Conservation (phyloP, 2,888 invertebrate species). For the Orchesella flavescens region DNA sequence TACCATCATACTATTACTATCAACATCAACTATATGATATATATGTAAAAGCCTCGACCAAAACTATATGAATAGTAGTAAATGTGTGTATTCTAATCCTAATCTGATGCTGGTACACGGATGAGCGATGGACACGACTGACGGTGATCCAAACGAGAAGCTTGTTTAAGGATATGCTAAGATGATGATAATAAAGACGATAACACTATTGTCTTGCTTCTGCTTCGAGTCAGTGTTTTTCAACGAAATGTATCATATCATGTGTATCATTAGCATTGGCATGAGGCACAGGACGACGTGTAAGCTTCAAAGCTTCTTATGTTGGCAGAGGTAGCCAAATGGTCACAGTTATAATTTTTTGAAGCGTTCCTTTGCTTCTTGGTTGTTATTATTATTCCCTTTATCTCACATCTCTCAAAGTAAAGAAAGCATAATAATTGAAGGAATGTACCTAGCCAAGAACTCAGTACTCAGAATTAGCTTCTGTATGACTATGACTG, state of each 20-base stretch:
- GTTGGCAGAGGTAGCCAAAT: neutral
- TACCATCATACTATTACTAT: neutral
- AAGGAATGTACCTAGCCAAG: no score
- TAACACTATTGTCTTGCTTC: constrained; percentile 11
- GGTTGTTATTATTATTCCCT: neutral
- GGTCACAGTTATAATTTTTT: constrained; percentile 3
- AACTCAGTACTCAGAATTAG: no score
- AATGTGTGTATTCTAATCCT: no score
- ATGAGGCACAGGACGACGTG: neutral
- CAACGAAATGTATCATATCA: neutral
- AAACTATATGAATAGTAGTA: no score
- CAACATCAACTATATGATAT: no score
- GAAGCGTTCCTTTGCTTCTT: neutral
- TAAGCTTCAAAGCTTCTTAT: constrained; percentile 10
- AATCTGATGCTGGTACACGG: constrained; percentile 19
- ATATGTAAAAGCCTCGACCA: no score
- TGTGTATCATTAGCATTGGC: neutral
- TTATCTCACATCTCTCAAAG: neutral
- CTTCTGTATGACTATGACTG: neutral
- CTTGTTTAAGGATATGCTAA: constrained; percentile 18
- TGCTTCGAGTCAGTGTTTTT: neutral
- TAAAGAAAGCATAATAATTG: neutral
- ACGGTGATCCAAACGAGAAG: constrained; percentile 31
- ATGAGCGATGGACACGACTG: constrained; percentile 46
- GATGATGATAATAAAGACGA: constrained; percentile 29